Evolutionary conservation across 64 coral and sea anemone species (phyloP).

Genomic region (Montipora capricornis): DNA sequence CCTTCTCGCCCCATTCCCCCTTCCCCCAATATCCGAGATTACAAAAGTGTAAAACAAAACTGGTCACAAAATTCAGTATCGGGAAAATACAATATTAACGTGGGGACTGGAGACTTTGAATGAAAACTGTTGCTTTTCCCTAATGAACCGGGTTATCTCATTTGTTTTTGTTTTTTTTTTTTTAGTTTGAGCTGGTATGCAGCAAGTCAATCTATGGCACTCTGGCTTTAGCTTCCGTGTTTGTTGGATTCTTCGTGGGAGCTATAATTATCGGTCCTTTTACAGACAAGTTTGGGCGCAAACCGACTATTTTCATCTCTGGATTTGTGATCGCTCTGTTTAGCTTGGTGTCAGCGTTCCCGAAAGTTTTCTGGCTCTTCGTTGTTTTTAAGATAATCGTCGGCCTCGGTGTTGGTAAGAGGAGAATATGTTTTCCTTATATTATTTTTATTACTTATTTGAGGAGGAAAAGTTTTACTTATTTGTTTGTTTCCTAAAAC

Average conservation of each 20-base stretch:
- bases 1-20: no score
- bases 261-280: slow-evolving; percentile 56
- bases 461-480: no score
- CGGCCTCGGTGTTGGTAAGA: slow-evolving; percentile 62
- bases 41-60: no score
- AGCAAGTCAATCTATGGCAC: slow-evolving; percentile 58
- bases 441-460: no score
- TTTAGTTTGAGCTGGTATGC: slow-evolving; percentile 80
- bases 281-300: slow-evolving; percentile 77
- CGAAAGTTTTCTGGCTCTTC: slow-evolving; percentile 74
- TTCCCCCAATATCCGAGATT: no score
- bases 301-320: slow-evolving; percentile 68
- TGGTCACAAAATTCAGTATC: no score
- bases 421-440: no score
- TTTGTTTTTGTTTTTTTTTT: background rate
- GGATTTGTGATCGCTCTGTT: slow-evolving; percentile 43
- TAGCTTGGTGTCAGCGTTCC: slow-evolving; percentile 62
- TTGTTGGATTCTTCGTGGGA: slow-evolving; percentile 60
- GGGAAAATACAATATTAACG: no score
- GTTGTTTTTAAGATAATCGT: slow-evolving; percentile 77
- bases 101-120: no score
- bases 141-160: no score
- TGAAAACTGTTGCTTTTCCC: no score
- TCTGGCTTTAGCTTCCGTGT: slow-evolving; percentile 44
- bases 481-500: no score